These are phyloP conservation scores for Polypterus senegalus DNA, from an alignment of 2,113 vertebrate genomes.

Conservation along the genomic window DNA sequence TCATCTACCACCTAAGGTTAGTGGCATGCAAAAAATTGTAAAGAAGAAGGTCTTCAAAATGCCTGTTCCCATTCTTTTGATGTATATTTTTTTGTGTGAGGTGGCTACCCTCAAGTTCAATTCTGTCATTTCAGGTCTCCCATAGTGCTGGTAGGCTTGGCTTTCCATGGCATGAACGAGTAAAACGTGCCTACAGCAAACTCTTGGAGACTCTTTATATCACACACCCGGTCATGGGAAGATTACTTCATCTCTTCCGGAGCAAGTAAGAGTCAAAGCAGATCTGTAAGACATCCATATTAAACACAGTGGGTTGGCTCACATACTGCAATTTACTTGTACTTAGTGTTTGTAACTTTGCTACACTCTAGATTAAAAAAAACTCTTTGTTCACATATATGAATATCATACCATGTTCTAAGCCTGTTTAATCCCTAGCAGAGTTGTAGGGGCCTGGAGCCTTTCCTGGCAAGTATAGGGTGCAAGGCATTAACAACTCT, in stretches of 20 bases:
- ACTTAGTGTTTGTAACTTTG: too few species aligned
- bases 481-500: too few species aligned
- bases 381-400: too few species aligned
- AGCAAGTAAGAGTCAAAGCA: neutral
- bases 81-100: slow-evolving; percentile 10
- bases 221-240: slow-evolving; percentile 19
- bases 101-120: slow-evolving; percentile 12
- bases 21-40: neutral
- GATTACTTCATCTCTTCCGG: neutral
- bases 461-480: too few species aligned
- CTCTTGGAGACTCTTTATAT: slow-evolving; percentile 30
- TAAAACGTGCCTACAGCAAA: slow-evolving; percentile 24
- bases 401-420: too few species aligned
- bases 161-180: slow-evolving; percentile 23
- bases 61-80: slow-evolving; percentile 2
- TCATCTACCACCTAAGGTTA: slow-evolving; percentile 33
- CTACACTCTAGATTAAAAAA: too few species aligned
- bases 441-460: too few species aligned
- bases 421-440: too few species aligned
- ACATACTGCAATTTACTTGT: too few species aligned
- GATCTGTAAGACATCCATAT: too few species aligned
- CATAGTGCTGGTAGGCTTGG: slow-evolving; percentile 15
- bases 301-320: too few species aligned
- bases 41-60: neutral
- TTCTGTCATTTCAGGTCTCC: slow-evolving; percentile 23